Base-by-base conservation (phyloP, 2,113 vertebrate genomes). In the Pseudorhombus dupliciocellatus region DNA sequence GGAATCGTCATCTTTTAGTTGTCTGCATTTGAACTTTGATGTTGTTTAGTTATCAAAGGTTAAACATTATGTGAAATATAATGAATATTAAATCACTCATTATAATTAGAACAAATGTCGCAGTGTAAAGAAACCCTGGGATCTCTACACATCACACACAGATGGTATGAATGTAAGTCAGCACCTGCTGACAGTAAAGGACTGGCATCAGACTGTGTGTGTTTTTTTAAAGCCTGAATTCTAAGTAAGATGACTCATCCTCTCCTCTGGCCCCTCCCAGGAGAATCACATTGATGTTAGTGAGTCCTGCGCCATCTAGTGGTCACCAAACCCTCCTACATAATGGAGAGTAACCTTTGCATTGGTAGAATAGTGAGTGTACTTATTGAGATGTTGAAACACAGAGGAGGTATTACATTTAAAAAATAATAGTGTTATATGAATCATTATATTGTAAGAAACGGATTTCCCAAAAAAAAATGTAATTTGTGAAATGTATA, bases 221-320 rank as follows among this genome's bases (percentile, higher is more conserved):
- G n/a, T n/a, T n/a, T 79, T 51, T 79, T 78, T 44, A 64, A 66
- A 83, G 75, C 55, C 71, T 80, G 88, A 73, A 90, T 88, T 82
- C 79, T 74, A 76, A 90, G 77, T 73, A 64, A 61, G 84, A 82
- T 90, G 91, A 90, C 72, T 91, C 91, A 90, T 89, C 78, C 79
- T 56, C 66, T 84, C 63, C 80, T 70, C 59, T 25, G 70, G 44
- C 79, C 57, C 77, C 80, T 79, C 80, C 72, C 72, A 20, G 30
- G 66, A 84, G 76, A 57, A 54, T 59, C 44, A 78, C 54, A 79
- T 67, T 66, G 75, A 78, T 61, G 69, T 58, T 30, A 18, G 21
- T 16, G 72, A 70, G 46, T 48, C n/a, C 44, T 53, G 70, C 67
- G 87, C 89, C 90, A 86, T 65, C 90, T 88, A 81, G 78, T 81